A percentile compares a stretch with the other conserved stretches of the same genome.
Evolutionary conservation across 2,888 invertebrate species (phyloP).

Genomic region (Fragum fragum): DNA sequence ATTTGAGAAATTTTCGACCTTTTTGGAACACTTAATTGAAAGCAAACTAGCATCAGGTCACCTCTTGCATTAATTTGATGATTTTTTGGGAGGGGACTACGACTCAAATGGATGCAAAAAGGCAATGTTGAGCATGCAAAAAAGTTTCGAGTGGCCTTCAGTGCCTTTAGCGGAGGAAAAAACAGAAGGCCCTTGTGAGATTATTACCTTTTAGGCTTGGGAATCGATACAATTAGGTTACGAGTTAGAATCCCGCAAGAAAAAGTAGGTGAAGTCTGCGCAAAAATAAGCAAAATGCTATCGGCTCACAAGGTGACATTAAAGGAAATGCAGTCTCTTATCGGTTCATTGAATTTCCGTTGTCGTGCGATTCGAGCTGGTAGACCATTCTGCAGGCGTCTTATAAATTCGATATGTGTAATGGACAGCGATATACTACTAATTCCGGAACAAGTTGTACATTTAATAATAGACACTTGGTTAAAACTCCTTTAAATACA

Average conservation of each 20-base stretch:
- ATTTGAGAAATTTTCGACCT: constrained; percentile 53
- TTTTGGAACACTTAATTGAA: constrained; percentile 44
- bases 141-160: not conserved
- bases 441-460: too few species aligned
- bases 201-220: constrained; percentile 31
- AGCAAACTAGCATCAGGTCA: constrained; percentile 1
- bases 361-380: constrained; percentile 41
- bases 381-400: constrained; percentile 44
- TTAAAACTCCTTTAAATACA: too few species aligned
- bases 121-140: too few species aligned
- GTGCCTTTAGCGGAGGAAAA: constrained; percentile 37
- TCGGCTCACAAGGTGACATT: constrained; percentile 25
- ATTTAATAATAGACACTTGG: too few species aligned
- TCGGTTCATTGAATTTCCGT: constrained; percentile 39
- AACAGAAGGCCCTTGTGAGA: constrained; percentile 25
- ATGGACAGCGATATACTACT: too few species aligned
- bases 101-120: not conserved
- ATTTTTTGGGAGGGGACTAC: constrained; percentile 10
- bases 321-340: constrained; percentile 41
- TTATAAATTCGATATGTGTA: constrained; percentile 42
- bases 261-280: constrained; percentile 19
- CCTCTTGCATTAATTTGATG: too few species aligned
- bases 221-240: constrained; percentile 26
- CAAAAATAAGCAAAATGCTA: constrained; percentile 4
- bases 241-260: constrained; percentile 24